phyloP scores from a whole-genome alignment of 2,113 vertebrate genomes.

The Oxyruncus cristatus region DNA sequence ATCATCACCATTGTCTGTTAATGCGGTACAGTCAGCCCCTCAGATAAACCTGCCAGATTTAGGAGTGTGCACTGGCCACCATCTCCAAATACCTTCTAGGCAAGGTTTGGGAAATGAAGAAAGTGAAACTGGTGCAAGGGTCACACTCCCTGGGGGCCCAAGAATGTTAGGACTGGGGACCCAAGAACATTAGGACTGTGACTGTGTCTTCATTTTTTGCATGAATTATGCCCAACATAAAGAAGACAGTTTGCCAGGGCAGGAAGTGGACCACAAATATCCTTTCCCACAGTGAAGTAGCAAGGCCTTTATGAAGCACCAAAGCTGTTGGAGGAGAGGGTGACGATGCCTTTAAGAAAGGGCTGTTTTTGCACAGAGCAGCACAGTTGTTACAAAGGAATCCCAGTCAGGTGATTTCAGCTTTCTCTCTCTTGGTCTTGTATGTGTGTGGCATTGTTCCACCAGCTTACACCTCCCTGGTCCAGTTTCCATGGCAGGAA shows the following conservation, averaged over 20 bases:
- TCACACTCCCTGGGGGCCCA: neutral
- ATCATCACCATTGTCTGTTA: neutral
- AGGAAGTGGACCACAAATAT: neutral
- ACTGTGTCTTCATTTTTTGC: neutral
- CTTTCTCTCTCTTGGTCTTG: neutral
- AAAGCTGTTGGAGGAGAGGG: neutral
- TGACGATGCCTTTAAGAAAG: neutral
- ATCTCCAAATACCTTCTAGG: neutral
- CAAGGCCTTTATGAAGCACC: neutral
- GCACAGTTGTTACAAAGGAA: neutral
- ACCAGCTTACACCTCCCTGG: neutral
- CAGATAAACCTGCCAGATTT: neutral
- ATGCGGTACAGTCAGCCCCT: neutral
- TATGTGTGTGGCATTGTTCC: neutral
- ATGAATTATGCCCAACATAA: neutral
- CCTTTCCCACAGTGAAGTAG: neutral
- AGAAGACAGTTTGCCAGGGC: neutral
- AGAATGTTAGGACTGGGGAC: too few species aligned
- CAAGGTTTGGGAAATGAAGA: neutral
- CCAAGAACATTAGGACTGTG: neutral
- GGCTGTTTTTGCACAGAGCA: neutral
- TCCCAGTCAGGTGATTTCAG: neutral
- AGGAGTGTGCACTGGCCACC: neutral
- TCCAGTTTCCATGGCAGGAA: neutral
- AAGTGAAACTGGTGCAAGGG: neutral